Base-by-base conservation (phyloP, 2,113 vertebrate species). In the Podarcis muralis region DNA sequence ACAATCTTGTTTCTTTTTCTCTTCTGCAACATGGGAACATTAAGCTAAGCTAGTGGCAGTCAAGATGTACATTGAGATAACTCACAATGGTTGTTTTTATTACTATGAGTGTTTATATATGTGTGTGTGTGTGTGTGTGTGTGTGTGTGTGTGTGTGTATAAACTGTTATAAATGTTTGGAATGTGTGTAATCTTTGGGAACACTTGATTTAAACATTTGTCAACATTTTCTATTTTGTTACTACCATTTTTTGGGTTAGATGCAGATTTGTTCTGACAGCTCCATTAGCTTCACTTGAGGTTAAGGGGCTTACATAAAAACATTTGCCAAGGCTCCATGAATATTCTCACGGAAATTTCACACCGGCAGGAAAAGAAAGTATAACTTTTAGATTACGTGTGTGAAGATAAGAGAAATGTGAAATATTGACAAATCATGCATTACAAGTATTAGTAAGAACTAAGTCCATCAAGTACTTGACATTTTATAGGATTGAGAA, bases 361-460 rank as follows among this genome's bases (percentile, higher is more conserved):
- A 16, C 13, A 32, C n/a, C 22, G 4, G 59, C 0, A 1, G 81
- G 81, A 68, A 53, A 22, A 13, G 22, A 18, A 16, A 66, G 9
- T 0, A 35, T 35, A 69, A 48, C 57, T 80, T 87, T 37, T 32
- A 80, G 76, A 16, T 83, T 57, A 53, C 48, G 0, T 75, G 1
- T 57, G 23, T 0, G 32, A 43, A 12, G 7, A 3, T 3, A 18
- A 23, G 20, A 43, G 22, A 8, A 32, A 32, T 2, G 25, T 0
- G 3, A 13, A 65, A 27, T 13, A 76, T 13, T 4, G 35, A 76
- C 22, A n/a, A 84, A 53, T 4, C 71, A 85, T 1, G 20, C 7
- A 0, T 0, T 1, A 0, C 0, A 3, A 77, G 4, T 53, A 32
- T 65, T 0, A 80, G n/a, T 0, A 12, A 81, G 11, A 78, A 48